Evolutionary conservation across 2,888 invertebrate genomes (phyloP), one percentile per base, ranked within the genome.

Genomic region (Patella depressa): DNA sequence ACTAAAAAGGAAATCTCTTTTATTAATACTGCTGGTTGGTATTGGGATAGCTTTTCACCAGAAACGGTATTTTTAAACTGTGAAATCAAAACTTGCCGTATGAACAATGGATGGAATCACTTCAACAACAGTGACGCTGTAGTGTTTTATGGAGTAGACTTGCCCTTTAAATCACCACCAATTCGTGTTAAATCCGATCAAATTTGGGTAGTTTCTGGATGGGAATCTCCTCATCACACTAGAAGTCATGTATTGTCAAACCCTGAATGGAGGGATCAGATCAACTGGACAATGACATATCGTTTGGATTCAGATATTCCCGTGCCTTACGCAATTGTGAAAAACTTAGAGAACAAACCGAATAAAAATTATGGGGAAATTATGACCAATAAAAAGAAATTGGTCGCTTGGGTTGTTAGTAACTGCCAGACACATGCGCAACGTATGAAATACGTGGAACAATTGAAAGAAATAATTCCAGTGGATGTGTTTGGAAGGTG

Each of bases 241-340:
- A 24, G 24, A 24, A 24, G 19, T 24, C 12, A 19, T 11, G 65
- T 24, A 24, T 65, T 65, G 19, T 24, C 19, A 24, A 65, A 65
- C 19, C 19, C 19, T 0, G 24, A 24, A 11, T 65, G 11, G 19
- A 65, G 24, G 14, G 14, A 65, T 3, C 12, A 65, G 12, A 19
- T 65, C 19, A 85, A 85, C 77, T 78, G 79, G 79, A 81, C 85
- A 12, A 81, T 81, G 81, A 83, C 81, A 12, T 83, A 83, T 69
- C 71, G 84, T 24, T 24, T 57, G 3, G 84, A 82, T 70, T 82
- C 85, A 0, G 84, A 84, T 57, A 76, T 84, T 34, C 79, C 74
- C 1, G 17, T 77, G 9, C 81, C 74, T 1, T 80, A 80, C 34
- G 82, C 77, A 5, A 73, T 75, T 54, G 65, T 76, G 12, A 65